Base-by-base conservation (phyloP, 2,888 invertebrate genomes). In the Heliconius erato region DNA sequence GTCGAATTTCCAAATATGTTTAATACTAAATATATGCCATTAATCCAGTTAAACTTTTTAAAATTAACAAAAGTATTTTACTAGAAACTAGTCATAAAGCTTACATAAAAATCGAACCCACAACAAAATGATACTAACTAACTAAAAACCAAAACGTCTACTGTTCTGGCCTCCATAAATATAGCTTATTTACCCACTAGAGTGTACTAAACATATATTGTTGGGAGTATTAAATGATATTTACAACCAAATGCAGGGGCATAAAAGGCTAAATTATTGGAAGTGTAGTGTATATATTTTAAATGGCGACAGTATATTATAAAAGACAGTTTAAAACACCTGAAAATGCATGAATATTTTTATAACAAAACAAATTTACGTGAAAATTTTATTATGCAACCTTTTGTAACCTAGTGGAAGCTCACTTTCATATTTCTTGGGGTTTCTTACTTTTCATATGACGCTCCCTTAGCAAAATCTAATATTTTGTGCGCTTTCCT, bases 201-300 rank as follows among this genome's bases (percentile, higher is more conserved):
- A 67, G 77, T 44, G 65, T 65, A 49, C 77, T 78, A 40, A 78
- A 67, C 67, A 77, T 77, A 77, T 67, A 65, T 63, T 77, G 77
- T 65, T 44, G 11, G 16, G 35, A n/a, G 65, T 28, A 78, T 78
- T 78, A 67, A 78, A 65, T 67, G 67, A 67, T 78, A 78, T 65
- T 78, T 78, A 78, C 67, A 49, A 67, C 67, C 59, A 63, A 44
- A 78, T 67, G 67, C 78, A 44, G 26, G 44, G 28, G 28, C 28
- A 26, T 59, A 76, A 76, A 76, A 44, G 65, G 67, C 16, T 7
- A 78, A 67, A 78, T 65, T 67, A 78, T 78, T 65, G 67, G 67
- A 14, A 76, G 32, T 76, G 59, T 59, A 76, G 63, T 63, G 67
- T 23, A 44, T 77, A 65, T 65, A 44, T 65, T 67, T 78, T 28